Percentiles rank a stretch among this genome's conserved stretches.
phyloP scores from a whole-genome alignment of 2,888 invertebrate genomes.

The Encarsia formosa region DNA sequence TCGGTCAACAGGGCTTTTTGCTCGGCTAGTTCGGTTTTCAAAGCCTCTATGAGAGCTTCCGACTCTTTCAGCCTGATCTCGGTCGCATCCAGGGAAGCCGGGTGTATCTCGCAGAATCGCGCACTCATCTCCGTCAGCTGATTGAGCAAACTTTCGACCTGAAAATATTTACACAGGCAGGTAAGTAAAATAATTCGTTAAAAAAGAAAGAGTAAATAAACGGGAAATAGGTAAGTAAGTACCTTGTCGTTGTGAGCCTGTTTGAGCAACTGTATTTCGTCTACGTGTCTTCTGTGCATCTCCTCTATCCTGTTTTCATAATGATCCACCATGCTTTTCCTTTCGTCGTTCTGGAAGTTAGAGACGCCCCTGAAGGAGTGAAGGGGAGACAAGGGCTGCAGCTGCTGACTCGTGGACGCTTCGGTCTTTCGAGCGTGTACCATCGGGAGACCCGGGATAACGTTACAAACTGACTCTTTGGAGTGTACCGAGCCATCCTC shows the following conservation, averaged over 20 bases:
- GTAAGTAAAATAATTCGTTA: background rate
- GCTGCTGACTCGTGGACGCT: background rate
- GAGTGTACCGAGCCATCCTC: slow-evolving; percentile 79
- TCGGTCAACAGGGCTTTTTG: slow-evolving; percentile 63
- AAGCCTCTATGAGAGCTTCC: slow-evolving; percentile 69
- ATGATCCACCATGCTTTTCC: slow-evolving; percentile 63
- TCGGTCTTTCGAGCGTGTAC: slow-evolving; percentile 27
- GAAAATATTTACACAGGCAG: background rate
- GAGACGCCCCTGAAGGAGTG: slow-evolving; percentile 1
- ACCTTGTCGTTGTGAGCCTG: slow-evolving; percentile 71
- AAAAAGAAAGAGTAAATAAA: background rate
- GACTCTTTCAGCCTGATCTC: slow-evolving; percentile 67
- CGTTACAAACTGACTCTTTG: slow-evolving; percentile 68
- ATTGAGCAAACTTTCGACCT: slow-evolving; percentile 68
- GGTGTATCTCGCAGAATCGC: slow-evolving; percentile 74
- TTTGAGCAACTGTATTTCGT: slow-evolving; percentile 72
- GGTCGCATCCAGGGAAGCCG: slow-evolving; percentile 67
- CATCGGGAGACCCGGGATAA: slow-evolving; percentile 32
- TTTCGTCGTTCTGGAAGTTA: slow-evolving; percentile 50
- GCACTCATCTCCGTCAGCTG: slow-evolving; percentile 72
- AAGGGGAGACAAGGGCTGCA: background rate
- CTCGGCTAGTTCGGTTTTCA: slow-evolving; percentile 64
- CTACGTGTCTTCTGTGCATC: slow-evolving; percentile 61
- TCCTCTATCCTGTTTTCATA: slow-evolving; percentile 76
- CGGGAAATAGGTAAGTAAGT: background rate